Evolutionary conservation across 1,140 invertebrate species (phyloP).

Genomic region (Sinella curviseta): DNA sequence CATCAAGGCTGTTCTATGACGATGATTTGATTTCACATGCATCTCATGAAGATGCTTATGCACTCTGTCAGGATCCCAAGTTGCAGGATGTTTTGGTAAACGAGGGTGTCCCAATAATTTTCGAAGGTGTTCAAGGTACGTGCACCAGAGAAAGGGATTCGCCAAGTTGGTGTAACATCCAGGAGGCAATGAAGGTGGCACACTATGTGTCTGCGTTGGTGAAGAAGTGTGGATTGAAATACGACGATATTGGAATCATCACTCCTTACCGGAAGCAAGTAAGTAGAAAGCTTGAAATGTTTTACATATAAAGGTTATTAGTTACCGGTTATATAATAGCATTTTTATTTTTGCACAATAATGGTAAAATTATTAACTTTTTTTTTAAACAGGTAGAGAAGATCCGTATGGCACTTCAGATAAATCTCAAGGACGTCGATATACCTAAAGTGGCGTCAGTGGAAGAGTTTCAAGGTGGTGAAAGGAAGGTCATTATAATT

Average conservation of each 20-base stretch:
- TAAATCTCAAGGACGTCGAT: slow-evolving; percentile 65
- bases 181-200: slow-evolving; percentile 73
- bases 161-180: slow-evolving; percentile 87
- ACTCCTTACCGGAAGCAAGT: slow-evolving; percentile 92
- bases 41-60: slow-evolving; percentile 51
- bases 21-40: slow-evolving; percentile 65
- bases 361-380: slow-evolving; percentile 35
- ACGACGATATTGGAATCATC: slow-evolving; percentile 84
- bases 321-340: background rate
- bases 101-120: slow-evolving; percentile 65
- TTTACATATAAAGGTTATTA: background rate
- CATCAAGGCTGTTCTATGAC: slow-evolving; percentile 82
- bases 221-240: slow-evolving; percentile 64
- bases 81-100: slow-evolving; percentile 54
- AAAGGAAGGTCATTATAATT: slow-evolving; percentile 80
- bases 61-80: slow-evolving; percentile 45
- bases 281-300: slow-evolving; percentile 22
- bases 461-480: slow-evolving; percentile 95
- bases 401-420: slow-evolving; percentile 57
- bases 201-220: slow-evolving; percentile 61
- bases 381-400: slow-evolving; percentile 65
- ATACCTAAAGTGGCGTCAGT: slow-evolving; percentile 85
- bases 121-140: slow-evolving; percentile 77
- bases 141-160: slow-evolving; percentile 72
- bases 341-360: too few species aligned